Evolutionary conservation across 2,888 invertebrate species (phyloP), one percentile per base, ranked within the genome.

Genomic region (Napeogenes inachia): DNA sequence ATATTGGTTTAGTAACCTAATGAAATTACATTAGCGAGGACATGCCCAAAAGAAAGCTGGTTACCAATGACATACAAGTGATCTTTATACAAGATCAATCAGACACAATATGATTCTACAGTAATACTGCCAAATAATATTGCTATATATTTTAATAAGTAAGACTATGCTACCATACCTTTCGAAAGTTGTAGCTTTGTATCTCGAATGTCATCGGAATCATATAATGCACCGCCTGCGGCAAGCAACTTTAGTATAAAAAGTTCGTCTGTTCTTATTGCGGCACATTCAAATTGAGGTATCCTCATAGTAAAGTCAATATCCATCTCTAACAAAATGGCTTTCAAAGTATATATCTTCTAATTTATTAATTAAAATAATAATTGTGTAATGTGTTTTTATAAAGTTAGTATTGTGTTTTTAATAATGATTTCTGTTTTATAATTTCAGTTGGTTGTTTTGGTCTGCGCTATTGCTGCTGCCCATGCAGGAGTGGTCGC

Each of bases 211-310:
- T 62, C 68, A 62, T 68, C 68, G 68, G 63, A 67, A 70, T 72
- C 68, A 67, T 70, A 68, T 74, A 82, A 77, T 81, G 80, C 78
- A 80, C 74, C 69, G 80, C 79, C 81, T 64, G 75, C 71, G 80
- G 79, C 80, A 71, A 59, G 70, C 65, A 64, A 33, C 75, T 72
- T 69, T 56, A 67, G 70, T 88, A 89, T 88, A 89, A 85, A 87
- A 85, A 83, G 75, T 78, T 72, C 59, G 73, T 63, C 72, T 74
- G 68, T 68, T 67, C 68, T 70, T 71, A 75, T 77, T 74, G 67
- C 68, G 67, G 78, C 76, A 88, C 87, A 89, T 86, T 89, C 82
- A 79, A 81, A 77, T 83, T 80, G 80, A 79, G 80, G 70, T 78
- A 73, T 78, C 71, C 80, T 82, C 79, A 72, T 70, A 72, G 82